Evolutionary conservation across 2,113 vertebrate species (phyloP), one percentile per base, ranked within the genome.

Genomic region (Cygnus buccinator): DNA sequence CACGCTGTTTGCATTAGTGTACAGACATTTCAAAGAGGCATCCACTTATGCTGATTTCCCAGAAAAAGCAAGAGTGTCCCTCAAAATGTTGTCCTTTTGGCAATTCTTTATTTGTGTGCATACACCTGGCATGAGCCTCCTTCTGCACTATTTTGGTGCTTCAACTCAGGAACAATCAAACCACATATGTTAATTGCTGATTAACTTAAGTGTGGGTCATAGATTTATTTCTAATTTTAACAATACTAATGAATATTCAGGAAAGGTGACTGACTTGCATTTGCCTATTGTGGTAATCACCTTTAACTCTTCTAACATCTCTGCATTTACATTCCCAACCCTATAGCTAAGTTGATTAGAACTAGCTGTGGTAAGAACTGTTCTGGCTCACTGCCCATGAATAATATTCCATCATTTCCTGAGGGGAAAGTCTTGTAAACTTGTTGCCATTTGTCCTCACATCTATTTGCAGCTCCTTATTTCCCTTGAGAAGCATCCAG

Each of bases 401-500:
- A 87, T 72, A 75, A 63, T 92, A 78, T 73, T 93, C 87, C 71
- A 68, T 79, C 66, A 37, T 72, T 91, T 89, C 87, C 89, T 93
- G 48, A 67, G 6, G 13, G 48, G 25, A 54, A 70, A 33, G 6
- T 82, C 77, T 70, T 84, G 62, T 54, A 93, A 91, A 78, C 81
- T 89, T 15, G 1, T 82, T 95, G 87, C 77, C 87, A 73, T 95
- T 96, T 94, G 94, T 95, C 94, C 87, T 95, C 74, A 68, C 77
- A 17, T 95, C 89, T 95, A 89, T 95, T 95, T 97, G 89, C 87
- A 95, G 91, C 84, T 95, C 44, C 77, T 87, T 89, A 84, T 96
- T 97, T 96, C 94, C 94, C 94, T 89, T 91, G 91, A 89, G 95
- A 95, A 82, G 39, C 57, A 62, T 94, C 86, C 93, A 94, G 94